Conservation (phyloP, 2,113 vertebrate genomes). For the Telmatochromis brachygnathus region DNA sequence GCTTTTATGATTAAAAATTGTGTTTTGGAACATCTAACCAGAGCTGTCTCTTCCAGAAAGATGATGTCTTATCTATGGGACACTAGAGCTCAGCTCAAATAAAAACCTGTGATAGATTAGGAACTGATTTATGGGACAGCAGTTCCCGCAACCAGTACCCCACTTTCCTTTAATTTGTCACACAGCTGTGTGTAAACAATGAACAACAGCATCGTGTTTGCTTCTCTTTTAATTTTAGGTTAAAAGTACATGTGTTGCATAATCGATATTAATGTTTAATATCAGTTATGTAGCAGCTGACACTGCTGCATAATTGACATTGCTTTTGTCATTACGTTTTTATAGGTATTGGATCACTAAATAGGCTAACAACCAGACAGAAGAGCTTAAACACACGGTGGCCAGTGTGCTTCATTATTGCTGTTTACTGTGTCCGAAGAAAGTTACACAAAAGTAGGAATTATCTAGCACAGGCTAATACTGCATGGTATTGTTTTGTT, state of each 20-base stretch:
- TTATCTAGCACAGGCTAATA: background rate
- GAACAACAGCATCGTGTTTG: background rate
- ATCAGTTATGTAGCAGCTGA: background rate
- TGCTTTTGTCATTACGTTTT: background rate
- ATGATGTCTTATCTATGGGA: background rate
- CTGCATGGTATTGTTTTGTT: background rate
- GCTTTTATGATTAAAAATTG: background rate
- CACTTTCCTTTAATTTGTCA: background rate
- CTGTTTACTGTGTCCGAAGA: background rate
- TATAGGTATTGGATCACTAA: background rate
- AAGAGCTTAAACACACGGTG: background rate
- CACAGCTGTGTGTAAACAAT: background rate
- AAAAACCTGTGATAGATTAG: background rate
- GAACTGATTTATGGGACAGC: background rate
- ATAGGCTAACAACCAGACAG: background rate
- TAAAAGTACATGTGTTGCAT: background rate
- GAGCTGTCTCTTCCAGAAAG: background rate
- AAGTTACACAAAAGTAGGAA: background rate
- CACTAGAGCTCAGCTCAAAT: background rate
- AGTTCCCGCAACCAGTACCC: background rate
- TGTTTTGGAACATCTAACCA: background rate
- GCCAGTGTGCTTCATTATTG: background rate
- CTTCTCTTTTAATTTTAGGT: background rate
- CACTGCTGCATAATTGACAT: background rate
- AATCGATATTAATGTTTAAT: background rate